These are phyloP conservation scores for Macropus fuliginosus DNA, from an alignment of 2,797 vertebrate genomes.

Conservation along the genomic window DNA sequence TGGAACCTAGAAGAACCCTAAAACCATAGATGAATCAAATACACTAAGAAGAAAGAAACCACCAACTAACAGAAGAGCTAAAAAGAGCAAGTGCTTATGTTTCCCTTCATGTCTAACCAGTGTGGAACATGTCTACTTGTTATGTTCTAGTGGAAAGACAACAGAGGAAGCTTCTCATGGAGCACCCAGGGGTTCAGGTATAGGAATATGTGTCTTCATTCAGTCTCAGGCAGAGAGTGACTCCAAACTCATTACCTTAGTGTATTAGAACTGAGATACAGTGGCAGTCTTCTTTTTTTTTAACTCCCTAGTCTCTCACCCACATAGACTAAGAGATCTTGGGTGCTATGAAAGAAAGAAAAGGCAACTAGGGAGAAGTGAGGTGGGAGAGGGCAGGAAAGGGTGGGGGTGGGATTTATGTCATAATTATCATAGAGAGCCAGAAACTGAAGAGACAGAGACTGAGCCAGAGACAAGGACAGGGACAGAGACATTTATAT, in stretches of 20 bases:
- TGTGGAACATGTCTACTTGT: constrained; percentile 40
- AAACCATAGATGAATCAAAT: constrained; percentile 19
- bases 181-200: constrained; percentile 26
- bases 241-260: not conserved
- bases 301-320: constrained; percentile 46
- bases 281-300: not conserved
- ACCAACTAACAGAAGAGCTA: not conserved
- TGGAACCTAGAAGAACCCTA: not conserved
- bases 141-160: constrained; percentile 55
- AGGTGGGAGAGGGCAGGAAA: constrained; percentile 50
- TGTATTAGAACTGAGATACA: not conserved
- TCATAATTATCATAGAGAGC: constrained; percentile 62
- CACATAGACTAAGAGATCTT: constrained; percentile 58
- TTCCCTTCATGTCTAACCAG: constrained; percentile 66
- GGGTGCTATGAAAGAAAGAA: constrained; percentile 73
- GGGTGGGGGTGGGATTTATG: constrained; percentile 62
- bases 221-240: not conserved
- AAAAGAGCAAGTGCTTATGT: constrained; percentile 5
- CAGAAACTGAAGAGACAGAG: not conserved
- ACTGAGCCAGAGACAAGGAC: too few species aligned
- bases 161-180: constrained; percentile 43
- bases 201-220: not conserved
- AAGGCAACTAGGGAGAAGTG: constrained; percentile 65
- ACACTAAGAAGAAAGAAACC: constrained; percentile 17
- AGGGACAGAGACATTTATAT: not conserved